Evolutionary conservation across 2,113 vertebrate species (phyloP).

Genomic region (Microcebus tavaratra): DNA sequence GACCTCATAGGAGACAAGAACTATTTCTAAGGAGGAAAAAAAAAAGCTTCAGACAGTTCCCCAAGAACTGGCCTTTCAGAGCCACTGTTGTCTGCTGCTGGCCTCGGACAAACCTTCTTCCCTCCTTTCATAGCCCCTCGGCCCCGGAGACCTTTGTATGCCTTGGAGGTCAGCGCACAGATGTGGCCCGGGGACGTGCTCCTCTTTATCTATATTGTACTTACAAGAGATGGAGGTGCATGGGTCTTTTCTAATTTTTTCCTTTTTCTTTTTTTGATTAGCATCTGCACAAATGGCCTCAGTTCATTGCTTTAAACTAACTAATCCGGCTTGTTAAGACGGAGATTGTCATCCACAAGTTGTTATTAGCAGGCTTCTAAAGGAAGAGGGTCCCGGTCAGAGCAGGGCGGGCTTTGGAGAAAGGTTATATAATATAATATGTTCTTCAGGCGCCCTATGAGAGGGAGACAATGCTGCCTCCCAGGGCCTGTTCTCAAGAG

Average conservation of each 20-base stretch:
- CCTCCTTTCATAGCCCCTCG: conserved; percentile 66
- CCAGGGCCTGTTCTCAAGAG: conserved; percentile 76
- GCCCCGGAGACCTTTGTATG: conserved; percentile 56
- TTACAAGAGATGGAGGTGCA: conserved; percentile 55
- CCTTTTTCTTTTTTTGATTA: conserved; percentile 65
- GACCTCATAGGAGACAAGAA: conserved; percentile 47
- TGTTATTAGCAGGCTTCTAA: conserved; percentile 61
- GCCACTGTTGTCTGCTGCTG: conserved; percentile 58
- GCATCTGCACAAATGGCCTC: conserved; percentile 69
- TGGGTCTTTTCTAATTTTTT: conserved; percentile 58
- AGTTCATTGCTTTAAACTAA: conserved; percentile 71
- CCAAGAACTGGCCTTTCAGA: conserved; percentile 62
- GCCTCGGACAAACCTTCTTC: conserved; percentile 60
- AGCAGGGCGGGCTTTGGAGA: conserved; percentile 73
- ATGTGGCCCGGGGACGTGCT: conserved; percentile 48
- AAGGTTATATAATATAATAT: conserved; percentile 75
- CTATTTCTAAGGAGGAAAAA: conserved; percentile 69
- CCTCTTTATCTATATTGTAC: conserved; percentile 59
- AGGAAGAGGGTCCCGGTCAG: conserved; percentile 60
- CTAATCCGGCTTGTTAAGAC: conserved; percentile 71
- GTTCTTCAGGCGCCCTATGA: conserved; percentile 69
- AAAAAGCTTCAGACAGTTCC: conserved; percentile 58
- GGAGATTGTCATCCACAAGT: conserved; percentile 74
- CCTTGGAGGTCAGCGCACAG: conserved; percentile 67
- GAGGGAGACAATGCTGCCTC: conserved; percentile 73